phyloP scores from a whole-genome alignment of 2,797 vertebrate genomes.

The Eulemur albifrons region DNA sequence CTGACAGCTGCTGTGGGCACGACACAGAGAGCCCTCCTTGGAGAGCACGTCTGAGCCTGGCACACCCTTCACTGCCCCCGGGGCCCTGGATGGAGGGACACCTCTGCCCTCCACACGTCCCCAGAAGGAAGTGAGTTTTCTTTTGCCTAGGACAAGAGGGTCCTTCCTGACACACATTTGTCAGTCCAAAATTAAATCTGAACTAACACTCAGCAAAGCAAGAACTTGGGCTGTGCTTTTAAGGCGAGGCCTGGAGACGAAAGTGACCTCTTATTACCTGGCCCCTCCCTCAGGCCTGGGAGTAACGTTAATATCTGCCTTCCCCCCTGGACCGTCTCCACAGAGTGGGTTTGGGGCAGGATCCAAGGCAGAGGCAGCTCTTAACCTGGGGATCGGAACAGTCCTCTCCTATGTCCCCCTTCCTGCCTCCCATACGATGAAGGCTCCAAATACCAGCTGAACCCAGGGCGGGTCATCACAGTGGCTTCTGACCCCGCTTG shows the following conservation, averaged over 20 bases:
- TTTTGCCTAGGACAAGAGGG: not conserved
- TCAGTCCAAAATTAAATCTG: not conserved
- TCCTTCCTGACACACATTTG: not conserved
- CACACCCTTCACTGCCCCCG: not conserved
- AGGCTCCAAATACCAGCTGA: not conserved
- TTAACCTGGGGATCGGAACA: not conserved
- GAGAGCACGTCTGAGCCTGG: not conserved
- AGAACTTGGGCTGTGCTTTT: not conserved
- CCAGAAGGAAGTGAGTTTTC: not conserved
- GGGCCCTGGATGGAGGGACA: not conserved
- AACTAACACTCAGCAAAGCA: not conserved
- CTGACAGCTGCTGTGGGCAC: not conserved
- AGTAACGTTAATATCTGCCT: not conserved
- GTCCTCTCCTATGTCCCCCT: not conserved
- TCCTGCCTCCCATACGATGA: not conserved
- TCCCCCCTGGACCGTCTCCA: not conserved
- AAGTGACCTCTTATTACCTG: not conserved
- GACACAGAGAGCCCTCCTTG: accelerated
- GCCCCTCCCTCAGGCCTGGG: not conserved
- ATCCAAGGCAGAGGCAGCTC: not conserved
- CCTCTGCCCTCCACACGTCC: not conserved
- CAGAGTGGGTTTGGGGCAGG: not conserved
- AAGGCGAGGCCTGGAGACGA: not conserved
- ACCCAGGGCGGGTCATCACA: not conserved
- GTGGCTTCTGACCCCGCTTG: not conserved